Evolutionary conservation across 1,140 invertebrate genomes (phyloP), one percentile per base, ranked within the genome.

Genomic region (Pseudomyrmex flavicornis): DNA sequence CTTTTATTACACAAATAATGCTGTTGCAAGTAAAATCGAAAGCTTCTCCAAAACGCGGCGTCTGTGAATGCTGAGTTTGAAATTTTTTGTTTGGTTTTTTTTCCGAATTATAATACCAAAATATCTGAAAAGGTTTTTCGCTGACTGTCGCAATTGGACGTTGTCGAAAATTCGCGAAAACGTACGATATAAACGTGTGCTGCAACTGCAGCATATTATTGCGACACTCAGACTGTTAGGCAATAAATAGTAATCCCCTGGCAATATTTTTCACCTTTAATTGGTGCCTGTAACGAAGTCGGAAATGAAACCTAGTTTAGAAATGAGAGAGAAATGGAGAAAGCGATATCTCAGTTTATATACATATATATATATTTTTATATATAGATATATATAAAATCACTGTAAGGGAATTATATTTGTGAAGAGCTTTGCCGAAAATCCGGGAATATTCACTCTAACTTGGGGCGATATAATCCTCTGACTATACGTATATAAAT

Each of bases 251-350:
- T 68, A 58, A 80, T 80, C 5, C 48, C 15, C 12, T 7, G 15
- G 10, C 20, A 13, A 70, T 70, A 68, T 80, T 70, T 79, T 69
- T 70, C 20, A 26, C n/a, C 35, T 35, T 10, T 80, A 59, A 80
- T 70, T 50, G 20, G 44, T n/a, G 13, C 9, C 12, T 22, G 12
- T 61, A 50, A 58, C 17, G 17, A 77, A 58, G 17, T 68, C 12
- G 7, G 17, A 68, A 58, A 50, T 1, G 22, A 59, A 26, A 35
- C n/a, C 48, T 26, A 52, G 26, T 79, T 50, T 3, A 58, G 7
- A 70, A 77, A 68, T 8, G 12, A 20, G n/a, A 22, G 35, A 10
- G 20, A 56, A 10, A 8, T 22, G 7, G 20, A 12, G 50, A 56
- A n/a, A 80, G 59, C 70, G 48, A 20, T 80, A 70, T 80, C 44